Conservation (phyloP, 2,113 vertebrate genomes). For the Vidua macroura region DNA sequence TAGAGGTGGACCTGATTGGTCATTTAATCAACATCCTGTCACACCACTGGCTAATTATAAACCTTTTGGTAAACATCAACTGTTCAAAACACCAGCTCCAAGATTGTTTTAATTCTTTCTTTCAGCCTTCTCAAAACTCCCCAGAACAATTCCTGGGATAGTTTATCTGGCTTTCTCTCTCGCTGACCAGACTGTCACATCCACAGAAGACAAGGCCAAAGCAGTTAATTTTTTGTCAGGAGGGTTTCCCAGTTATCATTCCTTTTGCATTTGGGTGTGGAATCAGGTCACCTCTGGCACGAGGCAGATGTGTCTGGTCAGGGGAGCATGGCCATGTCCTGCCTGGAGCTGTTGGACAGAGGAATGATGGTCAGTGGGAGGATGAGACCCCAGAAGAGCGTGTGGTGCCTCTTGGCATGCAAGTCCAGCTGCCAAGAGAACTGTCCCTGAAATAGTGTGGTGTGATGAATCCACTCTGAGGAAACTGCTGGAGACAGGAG, state of each 20-base stretch:
- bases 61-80: too few relatives aligned
- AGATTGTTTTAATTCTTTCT: too few relatives aligned
- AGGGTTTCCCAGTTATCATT: background rate
- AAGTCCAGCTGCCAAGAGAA: background rate
- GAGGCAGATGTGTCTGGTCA: fast-evolving
- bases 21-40: too few relatives aligned
- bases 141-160: too few relatives aligned
- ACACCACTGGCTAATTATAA: too few relatives aligned
- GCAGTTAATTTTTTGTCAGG: background rate
- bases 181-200: too few relatives aligned
- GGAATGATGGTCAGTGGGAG: fast-evolving
- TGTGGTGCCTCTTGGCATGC: background rate
- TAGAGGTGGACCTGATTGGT: too few relatives aligned
- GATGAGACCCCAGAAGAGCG: background rate
- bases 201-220: background rate
- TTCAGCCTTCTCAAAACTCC: too few relatives aligned
- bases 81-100: too few relatives aligned
- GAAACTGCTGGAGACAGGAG: background rate
- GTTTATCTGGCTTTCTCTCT: too few relatives aligned
- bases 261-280: background rate
- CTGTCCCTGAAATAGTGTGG: background rate
- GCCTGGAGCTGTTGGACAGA: background rate
- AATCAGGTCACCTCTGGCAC: fast-evolving
- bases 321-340: fast-evolving
- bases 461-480: background rate